These are phyloP conservation scores for Spea multiplicata DNA, from an alignment of 2,113 vertebrate species.

Conservation along the genomic window DNA sequence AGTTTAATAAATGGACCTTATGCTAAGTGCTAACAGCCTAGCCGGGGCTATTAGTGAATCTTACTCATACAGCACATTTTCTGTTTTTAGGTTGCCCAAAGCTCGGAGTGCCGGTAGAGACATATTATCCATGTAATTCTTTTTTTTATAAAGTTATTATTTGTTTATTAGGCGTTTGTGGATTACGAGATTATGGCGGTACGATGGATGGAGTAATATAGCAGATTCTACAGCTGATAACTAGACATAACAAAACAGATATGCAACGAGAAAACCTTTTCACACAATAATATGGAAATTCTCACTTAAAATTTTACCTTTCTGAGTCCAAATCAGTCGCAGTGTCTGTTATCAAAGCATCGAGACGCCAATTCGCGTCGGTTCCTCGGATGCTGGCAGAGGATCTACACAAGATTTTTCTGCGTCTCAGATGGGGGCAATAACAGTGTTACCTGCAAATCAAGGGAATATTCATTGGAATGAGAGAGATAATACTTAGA, in stretches of 20 bases:
- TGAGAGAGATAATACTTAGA: slow-evolving; percentile 32
- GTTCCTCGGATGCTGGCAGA: slow-evolving; percentile 5
- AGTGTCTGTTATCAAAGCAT: slow-evolving; percentile 45
- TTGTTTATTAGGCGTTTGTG: slow-evolving; percentile 26
- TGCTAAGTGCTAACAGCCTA: slow-evolving; percentile 23
- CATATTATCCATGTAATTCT: slow-evolving; percentile 18
- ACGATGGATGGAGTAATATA: background rate
- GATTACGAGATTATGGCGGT: background rate
- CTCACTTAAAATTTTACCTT: slow-evolving; percentile 27
- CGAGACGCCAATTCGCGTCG: background rate
- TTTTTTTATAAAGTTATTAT: background rate
- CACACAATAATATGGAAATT: background rate
- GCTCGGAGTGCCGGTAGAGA: background rate
- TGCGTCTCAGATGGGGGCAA: slow-evolving; percentile 8
- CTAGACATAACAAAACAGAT: background rate
- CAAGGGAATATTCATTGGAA: slow-evolving; percentile 35
- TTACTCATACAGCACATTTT: slow-evolving; percentile 1
- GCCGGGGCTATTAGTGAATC: slow-evolving; percentile 5
- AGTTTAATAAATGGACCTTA: slow-evolving; percentile 43
- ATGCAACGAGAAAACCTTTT: background rate
- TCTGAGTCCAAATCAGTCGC: slow-evolving; percentile 37
- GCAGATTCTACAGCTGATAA: background rate
- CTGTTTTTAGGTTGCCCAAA: background rate
- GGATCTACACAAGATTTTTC: slow-evolving; percentile 14
- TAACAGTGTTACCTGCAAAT: slow-evolving; percentile 40